Base-by-base conservation (phyloP, 2,888 invertebrate species). In the Trichopoda pennipes region DNA sequence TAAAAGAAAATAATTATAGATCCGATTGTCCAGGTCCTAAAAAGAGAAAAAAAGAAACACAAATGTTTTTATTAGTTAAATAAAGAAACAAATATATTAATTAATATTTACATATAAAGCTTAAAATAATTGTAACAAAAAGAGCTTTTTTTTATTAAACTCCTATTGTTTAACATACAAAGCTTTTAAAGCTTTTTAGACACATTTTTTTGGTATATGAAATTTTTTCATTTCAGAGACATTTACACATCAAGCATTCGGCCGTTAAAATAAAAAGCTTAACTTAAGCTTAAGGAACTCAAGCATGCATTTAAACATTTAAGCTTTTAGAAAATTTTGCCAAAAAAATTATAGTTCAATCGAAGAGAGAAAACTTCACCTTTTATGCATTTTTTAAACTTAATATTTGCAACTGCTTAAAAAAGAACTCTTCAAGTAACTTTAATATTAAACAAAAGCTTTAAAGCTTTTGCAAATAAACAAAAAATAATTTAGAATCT, bases 11-110 rank as follows among this genome's bases (percentile, higher is more conserved):
- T 88, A 91, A 90, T 92, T 92, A 93, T 91, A 93, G 92, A 92
- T 93, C 93, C 88, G 93, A 93, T 91, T 93, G 93, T 89, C 93
- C 93, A 88, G 93, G 93, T 92, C 93, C 93, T 93, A 92, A 85
- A 93, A 92, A 85, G 86, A 85, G 88, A 87, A 64, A 80, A 83
- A 85, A 80, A 55, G 70, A 79, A 78, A 76, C n/a, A n/a, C n/a
- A 56, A 58, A 69, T 83, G 32, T 14, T 19, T 47, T 32, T 83
- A 70, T 61, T 76, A 74, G 55, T 55, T 42, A 58, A 47, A 42
- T 66, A 35, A 14, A 23, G 3, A 55, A 17, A 44, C 3, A 32
- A 8, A 72, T 53, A 14, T 19, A 32, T 38, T 35, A 42, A 69
- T 44, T 60, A 47, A 49, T 35, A 17, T 55, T 56, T 16, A 79